These are phyloP conservation scores for Hydropsyche betteni DNA, from an alignment of 2,888 invertebrate genomes.

Conservation along the genomic window DNA sequence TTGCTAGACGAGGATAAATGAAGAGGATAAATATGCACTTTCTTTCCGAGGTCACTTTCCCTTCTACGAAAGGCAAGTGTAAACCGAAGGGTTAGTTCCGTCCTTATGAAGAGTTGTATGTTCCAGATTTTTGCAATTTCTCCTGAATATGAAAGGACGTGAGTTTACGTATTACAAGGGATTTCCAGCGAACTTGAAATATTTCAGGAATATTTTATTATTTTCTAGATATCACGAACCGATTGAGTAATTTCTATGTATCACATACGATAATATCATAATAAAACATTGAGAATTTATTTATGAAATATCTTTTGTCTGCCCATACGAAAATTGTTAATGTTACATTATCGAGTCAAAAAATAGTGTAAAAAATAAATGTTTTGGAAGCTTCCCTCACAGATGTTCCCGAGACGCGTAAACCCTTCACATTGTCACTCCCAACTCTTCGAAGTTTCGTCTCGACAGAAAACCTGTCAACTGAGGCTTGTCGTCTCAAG, in stretches of 20 bases:
- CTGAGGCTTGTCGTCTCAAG: slow-evolving; percentile 3
- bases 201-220: no score
- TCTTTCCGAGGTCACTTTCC: slow-evolving; percentile 10
- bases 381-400: not conserved
- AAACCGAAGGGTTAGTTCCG: no score
- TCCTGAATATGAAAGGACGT: no score
- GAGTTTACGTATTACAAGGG: no score
- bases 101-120: no score
- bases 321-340: not conserved
- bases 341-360: slow-evolving; percentile 3
- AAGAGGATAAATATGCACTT: slow-evolving; percentile 18
- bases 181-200: no score
- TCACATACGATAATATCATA: no score
- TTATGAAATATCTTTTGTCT: not conserved
- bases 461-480: slow-evolving; percentile 15
- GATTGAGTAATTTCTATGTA: no score
- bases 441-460: slow-evolving; percentile 12
- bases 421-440: slow-evolving; percentile 21
- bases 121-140: no score
- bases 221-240: no score
- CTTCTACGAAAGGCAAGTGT: not conserved
- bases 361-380: not conserved
- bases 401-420: slow-evolving; percentile 1
- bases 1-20: slow-evolving; percentile 7
- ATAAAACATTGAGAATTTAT: not conserved